Conservation (phyloP, 2,113 vertebrate species). For the Athene cunicularia region DNA sequence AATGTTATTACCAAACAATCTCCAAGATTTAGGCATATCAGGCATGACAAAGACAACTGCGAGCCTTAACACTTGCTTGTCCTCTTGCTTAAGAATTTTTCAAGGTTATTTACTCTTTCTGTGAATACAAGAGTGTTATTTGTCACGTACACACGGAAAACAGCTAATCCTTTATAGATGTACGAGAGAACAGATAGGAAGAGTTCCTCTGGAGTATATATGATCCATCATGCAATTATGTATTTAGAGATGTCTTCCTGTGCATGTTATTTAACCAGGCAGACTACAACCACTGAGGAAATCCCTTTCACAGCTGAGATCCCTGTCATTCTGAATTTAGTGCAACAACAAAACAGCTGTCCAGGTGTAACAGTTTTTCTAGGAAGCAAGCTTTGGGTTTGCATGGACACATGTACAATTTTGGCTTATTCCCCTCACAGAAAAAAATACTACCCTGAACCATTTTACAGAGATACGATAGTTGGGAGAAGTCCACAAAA, state of each 20-base stretch:
- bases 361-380: neutral
- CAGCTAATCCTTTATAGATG: neutral
- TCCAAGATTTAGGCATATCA: neutral
- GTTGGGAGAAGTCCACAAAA: neutral
- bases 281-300: neutral
- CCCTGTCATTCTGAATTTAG: neutral
- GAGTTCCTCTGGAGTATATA: neutral
- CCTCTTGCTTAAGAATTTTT: constrained; percentile 11
- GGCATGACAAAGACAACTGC: constrained; percentile 6
- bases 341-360: neutral
- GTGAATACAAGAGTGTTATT: neutral
- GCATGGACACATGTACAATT: accelerated
- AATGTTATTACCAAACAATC: neutral
- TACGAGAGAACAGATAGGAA: neutral
- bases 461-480: accelerated
- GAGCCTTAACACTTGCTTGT: neutral
- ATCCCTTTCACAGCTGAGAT: neutral
- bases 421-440: neutral
- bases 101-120: constrained; percentile 9
- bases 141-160: neutral
- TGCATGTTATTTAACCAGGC: neutral
- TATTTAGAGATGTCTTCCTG: constrained; percentile 4
- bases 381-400: neutral
- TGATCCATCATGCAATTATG: constrained; percentile 44
- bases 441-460: neutral